phyloP scores from a whole-genome alignment of 2,797 vertebrate genomes.

The Syndactyla subalaris region DNA sequence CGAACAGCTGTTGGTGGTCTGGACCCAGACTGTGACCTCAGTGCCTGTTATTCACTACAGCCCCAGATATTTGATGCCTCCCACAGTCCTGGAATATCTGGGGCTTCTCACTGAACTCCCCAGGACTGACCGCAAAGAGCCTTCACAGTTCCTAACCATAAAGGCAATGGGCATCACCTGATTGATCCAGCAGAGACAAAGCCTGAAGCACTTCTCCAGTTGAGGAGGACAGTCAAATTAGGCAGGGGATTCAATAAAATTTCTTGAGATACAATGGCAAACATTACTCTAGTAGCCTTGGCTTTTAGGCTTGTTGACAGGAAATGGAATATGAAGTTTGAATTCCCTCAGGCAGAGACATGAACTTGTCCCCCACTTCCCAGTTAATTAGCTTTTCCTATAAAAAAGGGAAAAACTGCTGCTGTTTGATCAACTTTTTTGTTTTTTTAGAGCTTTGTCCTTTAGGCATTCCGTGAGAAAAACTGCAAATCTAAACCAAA shows the following conservation, averaged over 20 bases:
- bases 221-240: neutral
- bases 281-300: neutral
- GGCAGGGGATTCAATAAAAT: neutral
- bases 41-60: neutral
- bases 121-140: neutral
- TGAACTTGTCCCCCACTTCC: neutral
- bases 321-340: neutral
- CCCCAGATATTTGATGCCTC: neutral
- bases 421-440: neutral
- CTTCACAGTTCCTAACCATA: neutral
- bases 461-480: neutral
- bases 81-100: neutral
- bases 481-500: neutral
- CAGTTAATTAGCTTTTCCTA: neutral
- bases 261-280: neutral
- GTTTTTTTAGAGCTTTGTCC: neutral
- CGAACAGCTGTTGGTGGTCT: fast-evolving
- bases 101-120: neutral
- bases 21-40: neutral
- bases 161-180: neutral
- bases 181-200: neutral
- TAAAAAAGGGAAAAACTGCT: neutral
- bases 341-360: neutral
- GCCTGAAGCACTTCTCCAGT: neutral
- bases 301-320: constrained; percentile 4